These are phyloP conservation scores for Ceratothoa steindachneri DNA, from an alignment of 2,888 invertebrate species.

Conservation along the genomic window DNA sequence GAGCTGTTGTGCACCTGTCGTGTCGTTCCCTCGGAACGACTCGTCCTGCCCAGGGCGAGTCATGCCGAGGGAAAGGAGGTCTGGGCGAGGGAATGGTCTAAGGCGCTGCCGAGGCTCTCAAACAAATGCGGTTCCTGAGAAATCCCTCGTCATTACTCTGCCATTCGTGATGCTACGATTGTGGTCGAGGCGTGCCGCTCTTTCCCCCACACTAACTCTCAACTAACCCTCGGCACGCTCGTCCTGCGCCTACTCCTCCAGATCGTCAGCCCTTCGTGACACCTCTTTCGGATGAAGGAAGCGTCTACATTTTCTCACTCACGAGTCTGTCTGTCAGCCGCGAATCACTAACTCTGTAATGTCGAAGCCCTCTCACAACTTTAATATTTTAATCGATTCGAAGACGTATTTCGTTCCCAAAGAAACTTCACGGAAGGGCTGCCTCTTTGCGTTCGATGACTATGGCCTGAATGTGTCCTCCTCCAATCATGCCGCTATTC, in stretches of 20 bases:
- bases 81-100: conserved; percentile 13
- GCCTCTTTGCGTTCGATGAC: conserved; percentile 11
- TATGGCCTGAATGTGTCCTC: conserved; percentile 11
- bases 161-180: conserved; percentile 40
- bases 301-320: neutral
- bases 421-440: conserved; percentile 10
- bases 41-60: neutral
- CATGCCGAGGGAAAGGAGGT: conserved; percentile 10
- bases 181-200: conserved; percentile 35
- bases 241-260: conserved; percentile 30
- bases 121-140: neutral
- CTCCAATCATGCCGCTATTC: conserved; percentile 7
- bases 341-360: too few relatives aligned
- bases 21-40: conserved; percentile 1
- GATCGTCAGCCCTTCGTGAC: conserved; percentile 6
- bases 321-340: neutral
- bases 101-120: conserved; percentile 6
- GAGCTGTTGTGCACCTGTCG: conserved; percentile 13
- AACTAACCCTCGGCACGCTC: conserved; percentile 43
- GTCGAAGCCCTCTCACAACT: neutral
- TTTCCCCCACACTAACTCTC: conserved; percentile 28
- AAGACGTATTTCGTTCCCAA: neutral
- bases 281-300: neutral
- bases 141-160: conserved; percentile 12
- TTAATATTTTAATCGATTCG: neutral